Percentiles rank a stretch among this genome's conserved stretches.
phyloP scores from a whole-genome alignment of 2,113 vertebrate genomes.

The Oreochromis tanganicae region DNA sequence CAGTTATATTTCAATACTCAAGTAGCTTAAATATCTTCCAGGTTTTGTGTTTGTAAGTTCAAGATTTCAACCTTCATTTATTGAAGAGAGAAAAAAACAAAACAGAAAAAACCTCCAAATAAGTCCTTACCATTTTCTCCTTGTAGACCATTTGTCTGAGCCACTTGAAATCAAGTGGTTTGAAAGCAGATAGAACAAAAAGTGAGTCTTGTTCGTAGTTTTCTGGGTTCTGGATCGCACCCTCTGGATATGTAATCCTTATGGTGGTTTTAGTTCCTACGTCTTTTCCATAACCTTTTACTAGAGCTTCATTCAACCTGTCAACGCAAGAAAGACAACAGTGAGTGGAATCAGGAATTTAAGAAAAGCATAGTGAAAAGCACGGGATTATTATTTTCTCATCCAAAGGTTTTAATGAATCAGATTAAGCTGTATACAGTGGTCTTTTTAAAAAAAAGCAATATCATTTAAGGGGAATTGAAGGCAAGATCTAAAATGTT shows the following conservation, averaged over 20 bases:
- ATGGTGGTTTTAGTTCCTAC: constrained; percentile 95
- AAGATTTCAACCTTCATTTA: not conserved
- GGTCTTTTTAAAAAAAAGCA: too few species aligned
- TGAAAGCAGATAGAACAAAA: constrained; percentile 95
- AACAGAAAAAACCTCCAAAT: not conserved
- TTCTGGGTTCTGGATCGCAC: constrained; percentile 89
- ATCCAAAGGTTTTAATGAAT: not conserved
- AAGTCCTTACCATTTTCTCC: constrained; percentile 87
- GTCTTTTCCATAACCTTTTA: constrained; percentile 86
- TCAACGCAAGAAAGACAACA: not conserved
- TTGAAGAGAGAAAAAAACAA: not conserved
- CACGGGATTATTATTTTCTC: not conserved
- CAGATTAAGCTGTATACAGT: too few species aligned
- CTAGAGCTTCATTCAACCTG: constrained; percentile 92
- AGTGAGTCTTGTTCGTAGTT: constrained; percentile 91
- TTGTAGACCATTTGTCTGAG: constrained; percentile 93
- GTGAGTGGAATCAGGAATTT: not conserved
- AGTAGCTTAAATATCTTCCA: not conserved
- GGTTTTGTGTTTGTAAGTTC: not conserved
- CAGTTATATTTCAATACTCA: not conserved
- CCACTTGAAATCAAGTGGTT: constrained; percentile 97
- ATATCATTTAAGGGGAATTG: not conserved
- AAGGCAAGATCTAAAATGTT: not conserved
- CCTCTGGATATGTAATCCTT: constrained; percentile 97
- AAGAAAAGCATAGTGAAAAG: not conserved